Conservation (phyloP, 2,797 vertebrate species). For the Tadarida brasiliensis region DNA sequence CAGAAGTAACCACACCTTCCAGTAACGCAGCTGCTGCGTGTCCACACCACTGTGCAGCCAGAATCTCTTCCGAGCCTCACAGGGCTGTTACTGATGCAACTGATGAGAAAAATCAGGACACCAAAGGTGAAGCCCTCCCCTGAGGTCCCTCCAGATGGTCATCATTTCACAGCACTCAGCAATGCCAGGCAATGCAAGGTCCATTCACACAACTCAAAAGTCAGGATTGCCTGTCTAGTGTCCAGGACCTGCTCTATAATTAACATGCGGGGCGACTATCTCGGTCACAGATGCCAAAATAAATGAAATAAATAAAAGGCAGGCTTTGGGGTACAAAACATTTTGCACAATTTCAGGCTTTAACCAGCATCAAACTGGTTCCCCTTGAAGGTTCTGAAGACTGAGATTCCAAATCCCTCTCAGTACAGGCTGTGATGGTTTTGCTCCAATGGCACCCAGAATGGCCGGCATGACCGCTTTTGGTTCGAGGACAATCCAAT, state of each 20-base stretch:
- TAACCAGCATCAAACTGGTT: not conserved
- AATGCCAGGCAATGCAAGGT: not conserved
- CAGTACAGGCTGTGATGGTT: not conserved
- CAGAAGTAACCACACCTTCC: not conserved
- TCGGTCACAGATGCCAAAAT: slow-evolving; percentile 17
- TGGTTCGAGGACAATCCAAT: not conserved
- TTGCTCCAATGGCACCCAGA: not conserved
- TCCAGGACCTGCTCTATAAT: not conserved
- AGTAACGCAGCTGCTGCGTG: not conserved
- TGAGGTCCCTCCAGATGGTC: not conserved
- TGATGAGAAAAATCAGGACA: not conserved
- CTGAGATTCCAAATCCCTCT: not conserved
- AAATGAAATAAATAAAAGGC: not conserved
- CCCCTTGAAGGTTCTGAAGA: not conserved
- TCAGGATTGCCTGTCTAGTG: not conserved
- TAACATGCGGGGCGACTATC: not conserved
- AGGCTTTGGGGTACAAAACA: not conserved
- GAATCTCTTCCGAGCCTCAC: not conserved
- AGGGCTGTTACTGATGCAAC: not conserved
- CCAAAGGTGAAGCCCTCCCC: not conserved
- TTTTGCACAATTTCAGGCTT: not conserved
- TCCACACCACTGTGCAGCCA: not conserved
- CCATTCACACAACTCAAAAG: not conserved
- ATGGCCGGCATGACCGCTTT: not conserved
- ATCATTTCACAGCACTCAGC: not conserved